phyloP scores from a whole-genome alignment of 2,113 vertebrate genomes.

The Dascyllus trimaculatus region DNA sequence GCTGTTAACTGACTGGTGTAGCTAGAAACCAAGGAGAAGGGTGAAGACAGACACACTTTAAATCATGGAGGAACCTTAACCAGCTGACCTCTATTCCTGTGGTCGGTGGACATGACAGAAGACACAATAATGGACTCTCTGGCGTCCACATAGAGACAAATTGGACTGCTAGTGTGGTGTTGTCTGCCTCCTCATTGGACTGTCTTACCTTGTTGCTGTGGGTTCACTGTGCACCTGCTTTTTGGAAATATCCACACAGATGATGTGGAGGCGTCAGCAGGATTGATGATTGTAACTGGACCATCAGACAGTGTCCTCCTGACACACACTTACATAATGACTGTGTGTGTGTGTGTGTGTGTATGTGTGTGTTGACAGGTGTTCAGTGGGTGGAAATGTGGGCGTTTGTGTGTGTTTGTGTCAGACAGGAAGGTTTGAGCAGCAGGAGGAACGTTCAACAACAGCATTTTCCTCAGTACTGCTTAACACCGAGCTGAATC shows the following conservation, averaged over 20 bases:
- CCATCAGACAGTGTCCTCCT: constrained; percentile 39
- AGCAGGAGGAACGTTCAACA: constrained; percentile 14
- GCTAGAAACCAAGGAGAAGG: background rate
- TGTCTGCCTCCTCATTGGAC: background rate
- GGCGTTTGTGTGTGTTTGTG: constrained; percentile 31
- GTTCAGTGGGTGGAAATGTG: constrained; percentile 43
- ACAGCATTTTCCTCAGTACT: background rate
- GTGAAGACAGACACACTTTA: background rate
- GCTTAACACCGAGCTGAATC: background rate
- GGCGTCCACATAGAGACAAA: background rate
- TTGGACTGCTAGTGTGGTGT: background rate
- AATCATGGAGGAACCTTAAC: background rate
- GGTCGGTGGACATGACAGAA: background rate
- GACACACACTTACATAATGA: constrained; percentile 53
- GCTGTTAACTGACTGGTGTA: constrained; percentile 3
- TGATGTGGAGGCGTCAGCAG: constrained; percentile 49
- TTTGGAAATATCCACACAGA: constrained; percentile 46
- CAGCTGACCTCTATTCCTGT: background rate
- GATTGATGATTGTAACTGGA: constrained; percentile 40
- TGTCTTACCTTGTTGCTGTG: background rate
- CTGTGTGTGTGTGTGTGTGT: constrained; percentile 16
- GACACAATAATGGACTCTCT: background rate
- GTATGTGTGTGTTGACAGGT: constrained; percentile 37
- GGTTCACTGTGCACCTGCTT: constrained; percentile 22
- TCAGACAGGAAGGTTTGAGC: constrained; percentile 25